Percentiles rank a stretch among this genome's conserved stretches.
These are phyloP conservation scores for Elymnias hypermnestra DNA, from an alignment of 1,140 invertebrate genomes.

Conservation along the genomic window DNA sequence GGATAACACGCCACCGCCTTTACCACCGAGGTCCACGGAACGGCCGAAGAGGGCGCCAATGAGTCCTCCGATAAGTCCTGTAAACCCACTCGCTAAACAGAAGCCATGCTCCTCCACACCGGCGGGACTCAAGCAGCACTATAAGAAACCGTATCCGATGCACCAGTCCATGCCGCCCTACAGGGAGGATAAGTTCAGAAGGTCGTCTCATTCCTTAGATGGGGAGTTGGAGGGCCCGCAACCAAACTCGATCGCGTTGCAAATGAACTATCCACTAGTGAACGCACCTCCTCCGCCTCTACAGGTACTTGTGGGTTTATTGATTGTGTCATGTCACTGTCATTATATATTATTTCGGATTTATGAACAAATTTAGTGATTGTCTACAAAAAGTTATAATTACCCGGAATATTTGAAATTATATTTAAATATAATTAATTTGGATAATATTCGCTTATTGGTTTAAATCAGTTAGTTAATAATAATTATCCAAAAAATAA, in stretches of 20 bases:
- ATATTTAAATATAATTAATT: too few relatives aligned
- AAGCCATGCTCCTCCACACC: conserved; percentile 19
- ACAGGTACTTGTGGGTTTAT: conserved; percentile 34
- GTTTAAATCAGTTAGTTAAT: too few relatives aligned
- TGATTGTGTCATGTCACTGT: conserved; percentile 3
- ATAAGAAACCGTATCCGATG: conserved; percentile 36
- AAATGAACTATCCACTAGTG: conserved; percentile 74
- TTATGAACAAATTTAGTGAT: too few relatives aligned
- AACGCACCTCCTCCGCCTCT: conserved; percentile 57
- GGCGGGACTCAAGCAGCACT: background rate
- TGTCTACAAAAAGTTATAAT: too few relatives aligned
- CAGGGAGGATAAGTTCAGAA: conserved; percentile 34
- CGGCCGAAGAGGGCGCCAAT: conserved; percentile 30
- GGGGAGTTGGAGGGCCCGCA: conserved; percentile 52
- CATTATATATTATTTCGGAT: background rate
- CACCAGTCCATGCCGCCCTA: conserved; percentile 44
- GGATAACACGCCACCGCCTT: conserved; percentile 72
- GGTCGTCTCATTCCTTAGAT: conserved; percentile 53
- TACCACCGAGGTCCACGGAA: conserved; percentile 64
- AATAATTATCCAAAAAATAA: too few relatives aligned
- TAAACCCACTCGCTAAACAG: conserved; percentile 35
- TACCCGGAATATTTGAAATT: too few relatives aligned
- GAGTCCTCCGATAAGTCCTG: conserved; percentile 20
- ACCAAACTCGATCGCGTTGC: conserved; percentile 73
- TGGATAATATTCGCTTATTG: too few relatives aligned